Evolutionary conservation across 2,888 invertebrate species (phyloP), one percentile per base, ranked within the genome.

Genomic region (Allolobophora icterica): DNA sequence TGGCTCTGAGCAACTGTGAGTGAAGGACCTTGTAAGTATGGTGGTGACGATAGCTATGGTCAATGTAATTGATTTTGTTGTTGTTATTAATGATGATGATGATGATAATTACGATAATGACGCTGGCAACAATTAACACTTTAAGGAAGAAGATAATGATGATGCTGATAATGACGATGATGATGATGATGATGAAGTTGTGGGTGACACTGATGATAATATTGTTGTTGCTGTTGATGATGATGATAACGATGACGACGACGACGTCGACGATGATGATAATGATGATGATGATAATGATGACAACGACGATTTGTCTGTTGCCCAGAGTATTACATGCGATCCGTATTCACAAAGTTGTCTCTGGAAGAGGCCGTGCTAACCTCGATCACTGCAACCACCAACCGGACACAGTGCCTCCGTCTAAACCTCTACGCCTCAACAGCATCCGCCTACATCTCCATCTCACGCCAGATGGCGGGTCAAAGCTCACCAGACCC

Each of bases 261-360:
- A 84, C 5, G 35, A 84, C 13, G 35, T 34, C 15, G 24, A 87
- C 30, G 38, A 87, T 35, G 38, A 87, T 87, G 38, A 87, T 35
- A 24, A 35, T 87, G 34, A 84, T 33, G 34, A 84, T 84, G 34
- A 84, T n/a, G 34, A 84, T n/a, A 21, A 84, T 33, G 34, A 33
- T 84, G 34, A 84, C 30, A n/a, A 84, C 84, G 84, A 6, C 34
- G 4, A 34, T 17, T 17, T 38, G 35, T 87, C 30, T 24, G 34
- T 38, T 87, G 24, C 17, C 1, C 91, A 90, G 89, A 35, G 42
- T 91, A 6, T 35, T 92, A 89, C 91, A 91, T 91, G 91, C 35
- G 84, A n/a, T 52, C 91, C 6, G 89, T 40, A 6, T 91, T 90
- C 83, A 34, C 38, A 0, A 45, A 19, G 42, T 38, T 87, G 4